Evolutionary conservation across 2,797 vertebrate genomes (phyloP), one percentile per base, ranked within the genome.

Genomic region (Synaphobranchus kaupii): DNA sequence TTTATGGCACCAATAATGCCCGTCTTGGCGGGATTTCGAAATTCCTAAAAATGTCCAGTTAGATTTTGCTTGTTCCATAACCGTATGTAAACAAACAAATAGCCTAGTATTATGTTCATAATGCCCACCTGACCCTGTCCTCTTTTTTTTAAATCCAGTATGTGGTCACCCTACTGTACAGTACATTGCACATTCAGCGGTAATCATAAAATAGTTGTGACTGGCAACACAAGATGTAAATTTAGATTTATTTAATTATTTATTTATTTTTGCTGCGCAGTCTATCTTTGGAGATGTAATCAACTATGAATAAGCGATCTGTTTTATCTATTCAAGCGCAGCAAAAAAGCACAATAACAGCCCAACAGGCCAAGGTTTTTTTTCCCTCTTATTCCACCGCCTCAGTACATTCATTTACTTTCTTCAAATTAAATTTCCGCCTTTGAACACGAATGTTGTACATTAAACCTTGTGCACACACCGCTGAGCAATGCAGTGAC

Each of bases 361-460:
- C 82, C 86, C 22, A 12, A 28, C 47, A 84, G n/a, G 48, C 83
- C 7, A 81, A 44, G 31, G 20, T 87, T 88, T 89, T 87, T 88
- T 90, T 92, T 90, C 47, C 54, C 60, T 39, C 28, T 54, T 87
- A 88, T 39, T 76, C 83, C 88, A 90, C 80, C 15, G 80, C 84
- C 86, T 84, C 47, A 58, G 44, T 54, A 68, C 48, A 48, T 85
- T 88, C 86, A 80, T 80, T 85, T 83, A 89, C 82, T 86, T 85
- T 17, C 54, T 82, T 76, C 86, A 68, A 86, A 85, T 80, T 85
- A 88, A 85, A 90, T 91, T 89, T 87, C 88, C 89, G 68, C 85
- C 48, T 47, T 48, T 80, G 76, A 88, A 84, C 88, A 85, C 85
- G 78, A 76, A 85, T 50, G 89, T 82, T 84, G 83, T 86, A 85